These are phyloP conservation scores for Micromesistius poutassou DNA, from an alignment of 2,797 vertebrate species.

Conservation along the genomic window DNA sequence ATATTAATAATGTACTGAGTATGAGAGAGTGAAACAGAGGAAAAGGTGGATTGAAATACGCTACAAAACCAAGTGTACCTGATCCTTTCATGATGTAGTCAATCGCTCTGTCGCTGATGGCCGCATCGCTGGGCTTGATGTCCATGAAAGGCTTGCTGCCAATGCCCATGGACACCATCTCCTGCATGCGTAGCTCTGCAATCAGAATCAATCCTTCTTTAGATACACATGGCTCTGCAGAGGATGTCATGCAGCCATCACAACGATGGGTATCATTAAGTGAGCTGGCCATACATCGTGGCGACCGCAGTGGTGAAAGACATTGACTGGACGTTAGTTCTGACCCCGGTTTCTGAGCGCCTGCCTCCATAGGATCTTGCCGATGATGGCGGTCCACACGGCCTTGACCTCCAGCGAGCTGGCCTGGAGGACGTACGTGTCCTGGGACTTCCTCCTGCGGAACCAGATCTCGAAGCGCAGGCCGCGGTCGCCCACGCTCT, in stretches of 20 bases:
- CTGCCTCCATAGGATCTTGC: slow-evolving; percentile 84
- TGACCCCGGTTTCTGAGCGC: slow-evolving; percentile 82
- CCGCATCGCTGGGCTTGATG: slow-evolving; percentile 80
- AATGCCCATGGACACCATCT: slow-evolving; percentile 85
- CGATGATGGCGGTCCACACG: slow-evolving; percentile 77
- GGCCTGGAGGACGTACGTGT: slow-evolving; percentile 83
- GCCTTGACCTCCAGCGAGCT: slow-evolving; percentile 76
- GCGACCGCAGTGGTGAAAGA: not conserved
- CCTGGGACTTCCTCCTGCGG: slow-evolving; percentile 81
- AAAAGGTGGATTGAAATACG: not conserved
- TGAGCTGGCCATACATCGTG: not conserved
- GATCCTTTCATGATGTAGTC: slow-evolving; percentile 77
- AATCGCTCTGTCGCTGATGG: slow-evolving; percentile 78
- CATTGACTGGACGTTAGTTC: not conserved
- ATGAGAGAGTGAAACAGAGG: not conserved
- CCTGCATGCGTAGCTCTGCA: slow-evolving; percentile 80
- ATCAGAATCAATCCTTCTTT: not conserved
- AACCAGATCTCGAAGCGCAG: slow-evolving; percentile 87
- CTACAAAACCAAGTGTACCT: slow-evolving; percentile 59
- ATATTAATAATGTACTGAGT: not conserved
- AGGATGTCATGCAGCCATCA: not conserved
- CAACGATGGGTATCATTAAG: not conserved
- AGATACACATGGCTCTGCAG: not conserved
- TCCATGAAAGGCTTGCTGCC: slow-evolving; percentile 84
- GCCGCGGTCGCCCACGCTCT: slow-evolving; percentile 82